A percentile compares a stretch with the other conserved stretches of the same genome.
These are phyloP conservation scores for Diceros bicornis DNA, from an alignment of 2,797 vertebrate species.

Conservation along the genomic window DNA sequence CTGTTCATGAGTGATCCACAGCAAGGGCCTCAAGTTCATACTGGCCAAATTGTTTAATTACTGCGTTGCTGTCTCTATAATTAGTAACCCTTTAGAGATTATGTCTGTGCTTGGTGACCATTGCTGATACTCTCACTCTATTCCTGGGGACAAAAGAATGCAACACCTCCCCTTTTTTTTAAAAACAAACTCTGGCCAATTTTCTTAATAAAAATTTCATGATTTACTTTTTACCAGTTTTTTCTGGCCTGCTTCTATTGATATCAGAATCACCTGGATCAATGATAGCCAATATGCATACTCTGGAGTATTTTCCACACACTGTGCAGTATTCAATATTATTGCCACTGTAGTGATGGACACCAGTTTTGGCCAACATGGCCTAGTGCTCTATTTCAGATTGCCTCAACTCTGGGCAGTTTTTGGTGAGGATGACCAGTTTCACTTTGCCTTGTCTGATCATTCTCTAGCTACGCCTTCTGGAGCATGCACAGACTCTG, in stretches of 20 bases:
- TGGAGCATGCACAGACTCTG: not conserved
- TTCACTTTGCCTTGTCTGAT: constrained; percentile 67
- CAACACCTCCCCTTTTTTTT: too few species aligned
- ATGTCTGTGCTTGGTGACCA: too few species aligned
- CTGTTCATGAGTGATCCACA: too few species aligned
- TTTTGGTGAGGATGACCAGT: not conserved
- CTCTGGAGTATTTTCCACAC: constrained; percentile 95
- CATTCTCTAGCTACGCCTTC: not conserved
- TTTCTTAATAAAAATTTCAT: constrained; percentile 86
- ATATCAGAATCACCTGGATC: constrained; percentile 96
- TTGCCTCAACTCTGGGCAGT: constrained; percentile 90
- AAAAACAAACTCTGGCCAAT: constrained; percentile 70
- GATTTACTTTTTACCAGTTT: constrained; percentile 94
- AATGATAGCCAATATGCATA: constrained; percentile 95
- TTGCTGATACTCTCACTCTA: too few species aligned
- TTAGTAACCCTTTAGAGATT: too few species aligned
- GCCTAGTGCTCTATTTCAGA: constrained; percentile 83
- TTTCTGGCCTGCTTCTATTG: constrained; percentile 86
- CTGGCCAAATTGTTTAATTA: too few species aligned
- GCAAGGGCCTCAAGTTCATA: too few species aligned
- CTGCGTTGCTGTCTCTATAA: too few species aligned
- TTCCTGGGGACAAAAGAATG: too few species aligned
- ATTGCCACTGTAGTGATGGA: constrained; percentile 95
- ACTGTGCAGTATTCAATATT: constrained; percentile 95
- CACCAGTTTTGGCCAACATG: constrained; percentile 95